These are phyloP conservation scores for Brachionichthys hirsutus DNA, from an alignment of 2,113 vertebrate genomes.

Conservation along the genomic window DNA sequence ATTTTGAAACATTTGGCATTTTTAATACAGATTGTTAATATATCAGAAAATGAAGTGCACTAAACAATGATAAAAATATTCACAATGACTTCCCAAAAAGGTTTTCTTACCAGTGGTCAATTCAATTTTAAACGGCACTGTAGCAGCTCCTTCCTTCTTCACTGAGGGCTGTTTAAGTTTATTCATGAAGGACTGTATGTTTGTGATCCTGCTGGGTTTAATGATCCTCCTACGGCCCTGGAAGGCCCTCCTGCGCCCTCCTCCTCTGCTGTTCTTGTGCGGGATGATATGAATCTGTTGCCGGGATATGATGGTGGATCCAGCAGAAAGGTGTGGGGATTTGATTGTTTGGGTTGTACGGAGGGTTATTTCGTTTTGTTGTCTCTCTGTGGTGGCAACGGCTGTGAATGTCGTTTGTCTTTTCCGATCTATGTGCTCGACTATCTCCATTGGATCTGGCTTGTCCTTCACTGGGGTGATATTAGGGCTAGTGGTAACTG, in stretches of 20 bases:
- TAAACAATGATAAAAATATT: neutral
- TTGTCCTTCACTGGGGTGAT: constrained; percentile 49
- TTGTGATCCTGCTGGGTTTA: constrained; percentile 77
- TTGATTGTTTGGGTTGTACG: constrained; percentile 73
- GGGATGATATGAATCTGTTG: constrained; percentile 69
- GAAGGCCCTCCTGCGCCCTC: constrained; percentile 72
- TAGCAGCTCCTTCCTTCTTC: constrained; percentile 54
- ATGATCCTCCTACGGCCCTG: constrained; percentile 76
- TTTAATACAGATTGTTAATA: neutral
- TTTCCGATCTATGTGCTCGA: constrained; percentile 52
- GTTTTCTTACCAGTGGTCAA: constrained; percentile 43
- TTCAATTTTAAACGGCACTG: constrained; percentile 50
- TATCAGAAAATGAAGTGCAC: neutral
- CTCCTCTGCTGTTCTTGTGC: constrained; percentile 56
- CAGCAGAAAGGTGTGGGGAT: constrained; percentile 55
- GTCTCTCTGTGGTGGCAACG: constrained; percentile 56
- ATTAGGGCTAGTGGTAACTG: constrained; percentile 37
- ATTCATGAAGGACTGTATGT: constrained; percentile 69
- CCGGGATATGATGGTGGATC: constrained; percentile 60
- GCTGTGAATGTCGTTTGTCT: constrained; percentile 58
- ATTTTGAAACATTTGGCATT: too few relatives aligned
- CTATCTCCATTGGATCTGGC: constrained; percentile 24
- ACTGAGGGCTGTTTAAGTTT: constrained; percentile 62
- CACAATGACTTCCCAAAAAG: neutral
- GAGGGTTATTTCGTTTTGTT: constrained; percentile 65